Conservation (phyloP, 2,797 vertebrate species). For the Ceyx erithaca region DNA sequence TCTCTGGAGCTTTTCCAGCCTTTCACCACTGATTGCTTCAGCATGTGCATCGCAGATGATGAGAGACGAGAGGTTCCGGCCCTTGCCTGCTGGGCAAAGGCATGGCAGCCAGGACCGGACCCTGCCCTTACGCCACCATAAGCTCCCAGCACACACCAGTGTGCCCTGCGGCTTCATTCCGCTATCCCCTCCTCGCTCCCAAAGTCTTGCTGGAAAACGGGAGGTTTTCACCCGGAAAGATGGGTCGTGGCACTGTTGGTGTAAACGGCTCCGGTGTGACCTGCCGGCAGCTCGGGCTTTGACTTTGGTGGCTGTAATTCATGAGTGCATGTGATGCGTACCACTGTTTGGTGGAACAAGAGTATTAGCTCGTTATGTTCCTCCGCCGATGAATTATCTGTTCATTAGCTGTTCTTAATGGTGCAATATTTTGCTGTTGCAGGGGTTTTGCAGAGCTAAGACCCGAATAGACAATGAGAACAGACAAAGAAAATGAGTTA, state of each 20-base stretch:
- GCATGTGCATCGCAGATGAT: neutral
- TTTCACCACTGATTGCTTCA: neutral
- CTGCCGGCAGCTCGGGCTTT: neutral
- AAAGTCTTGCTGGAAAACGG: rapidly evolving
- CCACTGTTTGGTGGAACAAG: neutral
- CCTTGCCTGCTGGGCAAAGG: neutral
- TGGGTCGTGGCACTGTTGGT: neutral
- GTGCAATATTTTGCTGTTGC: neutral
- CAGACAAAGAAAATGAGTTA: neutral
- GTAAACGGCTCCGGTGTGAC: rapidly evolving
- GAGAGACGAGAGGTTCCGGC: neutral
- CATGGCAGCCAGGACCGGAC: neutral
- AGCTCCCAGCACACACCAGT: neutral
- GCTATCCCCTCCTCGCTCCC: rapidly evolving
- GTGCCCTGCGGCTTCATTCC: rapidly evolving
- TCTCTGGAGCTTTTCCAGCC: constrained; percentile 14
- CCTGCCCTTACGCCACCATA: rapidly evolving
- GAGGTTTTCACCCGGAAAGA: neutral
- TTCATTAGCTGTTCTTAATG: constrained; percentile 42
- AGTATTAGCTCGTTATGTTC: neutral
- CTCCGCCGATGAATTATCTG: constrained; percentile 1
- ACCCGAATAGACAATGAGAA: neutral
- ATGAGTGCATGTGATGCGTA: neutral
- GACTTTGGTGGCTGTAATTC: neutral
- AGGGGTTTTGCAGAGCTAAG: neutral